Base-by-base conservation (phyloP, 2,888 invertebrate genomes). In the Tanypteryx hageni region DNA sequence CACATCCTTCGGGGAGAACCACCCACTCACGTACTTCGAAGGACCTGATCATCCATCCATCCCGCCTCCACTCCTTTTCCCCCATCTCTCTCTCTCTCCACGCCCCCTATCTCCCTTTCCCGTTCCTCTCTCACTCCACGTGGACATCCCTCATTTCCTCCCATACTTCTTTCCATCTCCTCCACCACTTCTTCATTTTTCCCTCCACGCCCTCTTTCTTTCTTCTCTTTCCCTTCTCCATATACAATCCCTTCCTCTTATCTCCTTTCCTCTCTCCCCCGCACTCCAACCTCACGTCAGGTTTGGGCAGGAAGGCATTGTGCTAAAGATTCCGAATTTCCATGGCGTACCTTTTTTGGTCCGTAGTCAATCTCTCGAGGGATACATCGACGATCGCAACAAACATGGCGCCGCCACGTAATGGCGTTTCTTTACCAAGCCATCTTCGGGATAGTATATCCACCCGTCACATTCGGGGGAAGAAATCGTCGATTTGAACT, bases 291-390 rank as follows among this genome's bases (percentile, higher is more conserved):
- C 13, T 58, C 56, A 57, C 85, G n/a, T 85, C 85, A 85, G 57
- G 85, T 85, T 58, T 85, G 85, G 85, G 57, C 85, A 85, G 56
- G 84, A 84, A 84, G n/a, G 57, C 84, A 85, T 76, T 85, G 85
- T 76, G 58, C 58, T 57, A 59, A 76, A 27, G 22, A 10, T 27
- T 68, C 68, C 9, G 22, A 27, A 27, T 11, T 76, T 18, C 76
- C 76, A 13, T 3, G 27, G 76, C 44, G 44, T 44, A 1, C 76
- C 76, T 76, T 76, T 76, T 76, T 76, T 76, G 76, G 76, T 76
- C 22, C 27, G 76, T 22, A 44, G 44, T 44, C 44, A 44, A 44
- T 44, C 44, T 44, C 44, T 1, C 44, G 44, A 44, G 44, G 44
- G 44, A 3, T 44, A 5, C 44, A 44, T 44, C 44, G 44, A 44